phyloP scores from a whole-genome alignment of 2,888 invertebrate genomes.

The Tiliacea citrago region DNA sequence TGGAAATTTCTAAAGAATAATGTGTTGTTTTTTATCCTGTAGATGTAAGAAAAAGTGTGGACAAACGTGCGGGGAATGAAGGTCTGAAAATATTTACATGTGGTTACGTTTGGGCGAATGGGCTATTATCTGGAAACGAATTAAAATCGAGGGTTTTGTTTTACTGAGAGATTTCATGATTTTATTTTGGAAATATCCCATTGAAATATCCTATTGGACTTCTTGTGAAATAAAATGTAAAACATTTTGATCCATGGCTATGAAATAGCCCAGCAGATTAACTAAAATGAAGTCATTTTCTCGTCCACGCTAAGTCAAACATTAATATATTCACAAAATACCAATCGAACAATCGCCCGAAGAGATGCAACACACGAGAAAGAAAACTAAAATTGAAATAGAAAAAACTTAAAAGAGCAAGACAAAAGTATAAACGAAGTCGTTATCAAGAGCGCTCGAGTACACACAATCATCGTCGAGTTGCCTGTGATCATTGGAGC shows the following conservation, averaged over 20 bases:
- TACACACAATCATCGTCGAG: conserved; percentile 60
- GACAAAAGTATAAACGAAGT: conserved; percentile 61
- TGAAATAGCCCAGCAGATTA: too few species aligned
- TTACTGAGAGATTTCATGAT: background rate
- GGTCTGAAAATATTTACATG: background rate
- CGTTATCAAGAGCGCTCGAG: conserved; percentile 60
- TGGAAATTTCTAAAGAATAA: conserved; percentile 5
- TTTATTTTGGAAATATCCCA: background rate
- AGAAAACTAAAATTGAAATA: conserved; percentile 42
- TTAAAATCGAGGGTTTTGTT: background rate
- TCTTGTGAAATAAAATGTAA: background rate
- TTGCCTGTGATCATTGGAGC: conserved; percentile 69
- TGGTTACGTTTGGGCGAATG: background rate
- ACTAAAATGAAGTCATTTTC: background rate
- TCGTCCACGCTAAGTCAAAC: background rate
- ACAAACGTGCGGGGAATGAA: background rate
- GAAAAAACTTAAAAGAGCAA: conserved; percentile 60
- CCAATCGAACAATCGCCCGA: conserved; percentile 40
- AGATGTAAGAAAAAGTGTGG: background rate
- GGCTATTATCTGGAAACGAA: background rate
- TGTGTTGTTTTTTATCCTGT: background rate
- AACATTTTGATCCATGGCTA: background rate
- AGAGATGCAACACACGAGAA: conserved; percentile 47
- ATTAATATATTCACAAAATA: conserved; percentile 9
- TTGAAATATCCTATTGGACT: background rate